Evolutionary conservation across 1,140 invertebrate genomes (phyloP).

Genomic region (Ostrea edulis): DNA sequence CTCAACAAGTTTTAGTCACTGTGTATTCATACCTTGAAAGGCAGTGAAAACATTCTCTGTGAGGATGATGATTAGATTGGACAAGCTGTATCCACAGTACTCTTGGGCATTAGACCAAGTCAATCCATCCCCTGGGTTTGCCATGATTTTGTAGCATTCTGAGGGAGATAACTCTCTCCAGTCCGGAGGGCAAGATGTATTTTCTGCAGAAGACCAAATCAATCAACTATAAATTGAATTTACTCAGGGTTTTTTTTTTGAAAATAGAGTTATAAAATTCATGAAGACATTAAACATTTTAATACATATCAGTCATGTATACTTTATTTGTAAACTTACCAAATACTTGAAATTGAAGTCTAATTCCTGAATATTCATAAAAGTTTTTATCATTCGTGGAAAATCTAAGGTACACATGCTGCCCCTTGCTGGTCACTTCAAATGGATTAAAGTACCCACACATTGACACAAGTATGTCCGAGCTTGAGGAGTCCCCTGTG

Average conservation of each 20-base stretch:
- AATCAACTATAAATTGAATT: neutral
- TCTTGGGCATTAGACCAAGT: constrained; percentile 53
- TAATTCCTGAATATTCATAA: constrained; percentile 50
- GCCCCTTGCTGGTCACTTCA: constrained; percentile 54
- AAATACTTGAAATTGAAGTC: constrained; percentile 56
- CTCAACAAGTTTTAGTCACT: neutral
- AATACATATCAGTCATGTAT: constrained; percentile 18
- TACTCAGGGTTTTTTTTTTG: too few relatives aligned
- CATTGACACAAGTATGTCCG: constrained; percentile 43
- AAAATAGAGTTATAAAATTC: too few relatives aligned
- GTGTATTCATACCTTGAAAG: constrained; percentile 50
- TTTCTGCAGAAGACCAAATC: constrained; percentile 33
- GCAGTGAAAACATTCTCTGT: constrained; percentile 34
- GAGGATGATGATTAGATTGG: constrained; percentile 53
- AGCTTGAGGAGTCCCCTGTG: constrained; percentile 38
- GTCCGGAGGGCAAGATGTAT: constrained; percentile 53
- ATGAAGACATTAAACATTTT: neutral
- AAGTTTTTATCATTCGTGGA: constrained; percentile 60
- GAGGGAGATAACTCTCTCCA: constrained; percentile 51
- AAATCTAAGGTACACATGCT: constrained; percentile 56
- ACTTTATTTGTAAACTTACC: constrained; percentile 52
- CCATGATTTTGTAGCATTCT: constrained; percentile 54
- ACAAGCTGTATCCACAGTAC: constrained; percentile 56
- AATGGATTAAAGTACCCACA: constrained; percentile 60
- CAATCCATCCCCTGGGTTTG: neutral